Evolutionary conservation across 2,113 vertebrate species (phyloP).

Genomic region (Macrotis lagotis): DNA sequence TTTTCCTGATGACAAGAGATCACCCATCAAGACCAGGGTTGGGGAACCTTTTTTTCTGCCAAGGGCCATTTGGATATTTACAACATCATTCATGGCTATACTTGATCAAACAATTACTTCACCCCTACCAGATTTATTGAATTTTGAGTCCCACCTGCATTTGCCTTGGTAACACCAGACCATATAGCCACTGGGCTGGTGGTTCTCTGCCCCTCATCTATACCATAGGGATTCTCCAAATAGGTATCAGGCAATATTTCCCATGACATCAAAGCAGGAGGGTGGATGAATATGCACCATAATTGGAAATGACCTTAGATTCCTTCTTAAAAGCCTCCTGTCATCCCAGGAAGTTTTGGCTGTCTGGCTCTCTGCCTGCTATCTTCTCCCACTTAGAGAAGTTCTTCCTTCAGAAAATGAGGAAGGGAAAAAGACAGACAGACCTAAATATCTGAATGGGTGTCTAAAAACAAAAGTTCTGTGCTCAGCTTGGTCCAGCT

Average conservation of each 20-base stretch:
- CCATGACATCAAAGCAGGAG: neutral
- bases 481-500: neutral
- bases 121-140: too few relatives aligned
- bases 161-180: too few relatives aligned
- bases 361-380: neutral
- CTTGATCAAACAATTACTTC: too few relatives aligned
- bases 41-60: too few relatives aligned
- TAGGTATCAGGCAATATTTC: neutral
- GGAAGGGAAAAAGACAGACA: neutral
- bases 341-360: neutral
- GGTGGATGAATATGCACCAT: neutral
- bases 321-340: neutral
- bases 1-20: too few relatives aligned
- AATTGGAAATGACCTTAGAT: neutral
- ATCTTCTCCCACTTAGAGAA: neutral
- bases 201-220: neutral
- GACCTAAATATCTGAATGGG: neutral
- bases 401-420: neutral
- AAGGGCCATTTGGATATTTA: too few relatives aligned
- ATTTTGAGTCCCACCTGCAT: too few relatives aligned
- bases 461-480: neutral
- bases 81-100: too few relatives aligned
- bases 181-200: too few relatives aligned
- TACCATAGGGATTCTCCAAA: neutral
- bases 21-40: too few relatives aligned